Percentiles rank a stretch among this genome's conserved stretches.
These are phyloP conservation scores for Dasypus novemcinctus DNA, from an alignment of 2,113 vertebrate species.

Conservation along the genomic window DNA sequence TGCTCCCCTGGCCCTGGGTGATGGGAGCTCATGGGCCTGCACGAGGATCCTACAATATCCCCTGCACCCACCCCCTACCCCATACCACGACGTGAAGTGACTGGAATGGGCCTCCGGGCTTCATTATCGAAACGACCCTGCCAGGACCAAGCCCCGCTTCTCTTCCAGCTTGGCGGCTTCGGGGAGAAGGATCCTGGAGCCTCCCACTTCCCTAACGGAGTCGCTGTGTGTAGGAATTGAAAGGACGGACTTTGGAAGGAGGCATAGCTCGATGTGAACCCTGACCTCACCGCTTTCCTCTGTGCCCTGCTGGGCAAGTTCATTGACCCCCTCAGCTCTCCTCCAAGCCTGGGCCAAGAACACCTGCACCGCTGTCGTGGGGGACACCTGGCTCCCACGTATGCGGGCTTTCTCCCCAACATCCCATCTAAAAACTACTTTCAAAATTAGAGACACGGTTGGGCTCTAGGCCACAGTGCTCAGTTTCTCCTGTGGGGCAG, in stretches of 20 bases:
- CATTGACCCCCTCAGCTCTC: neutral
- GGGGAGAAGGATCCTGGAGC: neutral
- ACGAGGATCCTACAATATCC: too few relatives aligned
- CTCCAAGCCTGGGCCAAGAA: neutral
- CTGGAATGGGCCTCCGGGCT: neutral
- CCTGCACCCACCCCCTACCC: neutral
- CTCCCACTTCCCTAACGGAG: neutral
- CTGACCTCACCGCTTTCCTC: neutral
- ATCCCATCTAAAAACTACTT: neutral
- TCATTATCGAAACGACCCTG: neutral
- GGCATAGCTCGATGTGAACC: too few relatives aligned
- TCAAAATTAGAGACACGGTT: neutral
- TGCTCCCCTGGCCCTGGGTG: neutral
- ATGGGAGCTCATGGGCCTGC: too few relatives aligned
- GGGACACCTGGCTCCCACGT: neutral
- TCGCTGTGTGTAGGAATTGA: rapidly evolving
- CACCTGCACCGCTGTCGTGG: neutral
- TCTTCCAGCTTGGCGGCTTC: neutral
- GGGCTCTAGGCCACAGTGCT: neutral
- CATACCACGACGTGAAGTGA: neutral
- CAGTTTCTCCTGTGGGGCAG: neutral
- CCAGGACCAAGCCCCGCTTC: neutral
- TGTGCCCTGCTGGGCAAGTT: neutral
- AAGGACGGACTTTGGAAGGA: neutral
- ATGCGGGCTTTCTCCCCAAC: neutral